Percentiles rank a stretch among this genome's conserved stretches.
Conservation (phyloP, 2,888 invertebrate genomes). For the Allolobophora icterica region DNA sequence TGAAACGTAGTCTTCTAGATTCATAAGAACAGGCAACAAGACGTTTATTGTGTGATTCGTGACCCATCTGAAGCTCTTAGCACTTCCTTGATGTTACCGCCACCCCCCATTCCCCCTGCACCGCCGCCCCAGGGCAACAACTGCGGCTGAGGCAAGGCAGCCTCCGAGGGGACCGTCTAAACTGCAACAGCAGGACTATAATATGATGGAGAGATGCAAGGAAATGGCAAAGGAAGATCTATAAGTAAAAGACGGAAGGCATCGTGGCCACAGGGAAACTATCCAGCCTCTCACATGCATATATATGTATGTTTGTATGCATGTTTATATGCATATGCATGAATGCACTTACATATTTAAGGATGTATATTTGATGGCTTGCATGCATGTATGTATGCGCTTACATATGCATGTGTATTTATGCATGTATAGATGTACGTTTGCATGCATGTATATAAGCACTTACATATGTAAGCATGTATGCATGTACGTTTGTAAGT, state of each 20-base stretch:
- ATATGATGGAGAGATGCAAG: not conserved
- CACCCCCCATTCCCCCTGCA: too few species aligned
- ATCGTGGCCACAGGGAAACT: not conserved
- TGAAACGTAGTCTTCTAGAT: not conserved
- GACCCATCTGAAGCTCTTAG: not conserved
- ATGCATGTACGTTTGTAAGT: too few species aligned
- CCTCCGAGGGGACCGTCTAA: not conserved
- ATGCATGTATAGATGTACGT: too few species aligned
- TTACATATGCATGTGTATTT: too few species aligned
- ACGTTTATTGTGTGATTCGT: not conserved
- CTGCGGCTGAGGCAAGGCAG: not conserved
- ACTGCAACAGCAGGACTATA: constrained; percentile 5
- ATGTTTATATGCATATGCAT: too few species aligned
- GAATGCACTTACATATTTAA: too few species aligned
- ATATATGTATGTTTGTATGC: too few species aligned
- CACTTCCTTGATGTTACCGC: not conserved
- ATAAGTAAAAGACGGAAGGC: not conserved
- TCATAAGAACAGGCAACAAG: not conserved
- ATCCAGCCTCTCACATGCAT: not conserved
- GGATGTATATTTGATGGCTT: too few species aligned
- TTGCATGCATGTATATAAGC: too few species aligned
- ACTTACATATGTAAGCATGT: too few species aligned
- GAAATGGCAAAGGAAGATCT: not conserved
- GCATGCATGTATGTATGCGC: too few species aligned
- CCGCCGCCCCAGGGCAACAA: not conserved